These are phyloP conservation scores for Andrena camellia DNA, from an alignment of 2,888 invertebrate species.

Conservation along the genomic window DNA sequence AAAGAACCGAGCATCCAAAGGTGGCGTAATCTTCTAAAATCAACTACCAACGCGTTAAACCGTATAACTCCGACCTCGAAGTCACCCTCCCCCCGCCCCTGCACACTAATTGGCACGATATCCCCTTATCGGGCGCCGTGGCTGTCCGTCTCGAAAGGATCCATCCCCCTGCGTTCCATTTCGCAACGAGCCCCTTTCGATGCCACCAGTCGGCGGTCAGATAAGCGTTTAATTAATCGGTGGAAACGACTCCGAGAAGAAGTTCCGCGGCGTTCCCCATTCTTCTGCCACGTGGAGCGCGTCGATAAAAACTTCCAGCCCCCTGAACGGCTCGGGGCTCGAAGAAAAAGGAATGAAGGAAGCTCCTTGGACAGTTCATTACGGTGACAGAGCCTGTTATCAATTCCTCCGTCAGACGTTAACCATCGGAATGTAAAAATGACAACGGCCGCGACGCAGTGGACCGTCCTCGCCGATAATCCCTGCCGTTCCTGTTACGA, in stretches of 20 bases:
- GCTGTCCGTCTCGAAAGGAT: not conserved
- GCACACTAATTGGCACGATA: slow-evolving; percentile 5
- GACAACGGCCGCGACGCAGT: not conserved
- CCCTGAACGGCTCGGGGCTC: not conserved
- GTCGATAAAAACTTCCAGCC: not conserved
- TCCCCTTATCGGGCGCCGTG: not conserved
- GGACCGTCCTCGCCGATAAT: not conserved
- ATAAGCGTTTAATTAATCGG: slow-evolving; percentile 12
- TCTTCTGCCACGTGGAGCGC: not conserved
- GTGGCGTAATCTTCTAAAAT: not conserved
- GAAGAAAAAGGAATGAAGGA: not conserved
- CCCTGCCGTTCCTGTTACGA: not conserved
- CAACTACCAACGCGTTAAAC: not conserved
- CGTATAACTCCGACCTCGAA: not conserved
- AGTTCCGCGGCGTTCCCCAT: not conserved
- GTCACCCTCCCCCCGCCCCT: not conserved
- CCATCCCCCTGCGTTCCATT: not conserved
- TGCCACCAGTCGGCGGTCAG: not conserved
- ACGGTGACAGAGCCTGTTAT: not conserved
- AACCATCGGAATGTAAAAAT: not conserved
- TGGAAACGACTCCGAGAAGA: not conserved
- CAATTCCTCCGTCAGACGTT: not conserved
- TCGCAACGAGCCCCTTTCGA: not conserved
- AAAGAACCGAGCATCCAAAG: not conserved
- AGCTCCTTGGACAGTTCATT: slow-evolving; percentile 1